These are phyloP conservation scores for Calephelis perditalis DNA, from an alignment of 2,888 invertebrate genomes.

Conservation along the genomic window DNA sequence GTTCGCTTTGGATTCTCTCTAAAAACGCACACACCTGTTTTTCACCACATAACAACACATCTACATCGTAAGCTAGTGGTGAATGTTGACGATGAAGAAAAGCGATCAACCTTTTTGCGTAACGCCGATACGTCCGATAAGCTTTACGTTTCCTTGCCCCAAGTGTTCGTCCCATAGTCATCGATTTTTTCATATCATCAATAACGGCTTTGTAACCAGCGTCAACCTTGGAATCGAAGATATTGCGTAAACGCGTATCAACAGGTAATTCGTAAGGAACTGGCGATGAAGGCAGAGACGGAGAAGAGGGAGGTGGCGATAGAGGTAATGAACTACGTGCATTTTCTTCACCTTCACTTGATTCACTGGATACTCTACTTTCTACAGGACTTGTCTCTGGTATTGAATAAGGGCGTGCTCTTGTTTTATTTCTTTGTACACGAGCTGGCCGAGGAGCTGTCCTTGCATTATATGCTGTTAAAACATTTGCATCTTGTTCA, in stretches of 20 bases:
- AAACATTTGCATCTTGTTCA: constrained; percentile 72
- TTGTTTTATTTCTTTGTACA: constrained; percentile 54
- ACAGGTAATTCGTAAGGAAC: constrained; percentile 67
- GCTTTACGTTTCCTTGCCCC: constrained; percentile 68
- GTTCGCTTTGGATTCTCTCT: constrained; percentile 65
- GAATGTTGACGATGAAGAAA: constrained; percentile 72
- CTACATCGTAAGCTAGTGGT: constrained; percentile 70
- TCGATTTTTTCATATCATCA: constrained; percentile 75
- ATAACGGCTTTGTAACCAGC: constrained; percentile 76
- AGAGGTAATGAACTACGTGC: constrained; percentile 57
- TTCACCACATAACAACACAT: constrained; percentile 67
- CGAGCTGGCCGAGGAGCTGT: constrained; percentile 66
- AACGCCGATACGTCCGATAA: constrained; percentile 68
- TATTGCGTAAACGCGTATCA: constrained; percentile 64
- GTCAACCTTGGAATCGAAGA: constrained; percentile 72
- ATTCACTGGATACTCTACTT: constrained; percentile 63
- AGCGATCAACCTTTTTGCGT: constrained; percentile 68
- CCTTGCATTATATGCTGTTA: constrained; percentile 72
- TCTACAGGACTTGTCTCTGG: constrained; percentile 52
- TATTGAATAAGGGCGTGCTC: constrained; percentile 58
- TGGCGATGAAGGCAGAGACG: constrained; percentile 64
- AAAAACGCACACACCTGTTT: constrained; percentile 69
- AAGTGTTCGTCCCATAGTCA: constrained; percentile 70
- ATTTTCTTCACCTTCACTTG: constrained; percentile 67
- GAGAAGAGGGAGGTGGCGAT: constrained; percentile 67